Percentiles rank a stretch among this genome's conserved stretches.
These are phyloP conservation scores for Omphaloscelis lunosa DNA, from an alignment of 2,888 invertebrate species.

Conservation along the genomic window DNA sequence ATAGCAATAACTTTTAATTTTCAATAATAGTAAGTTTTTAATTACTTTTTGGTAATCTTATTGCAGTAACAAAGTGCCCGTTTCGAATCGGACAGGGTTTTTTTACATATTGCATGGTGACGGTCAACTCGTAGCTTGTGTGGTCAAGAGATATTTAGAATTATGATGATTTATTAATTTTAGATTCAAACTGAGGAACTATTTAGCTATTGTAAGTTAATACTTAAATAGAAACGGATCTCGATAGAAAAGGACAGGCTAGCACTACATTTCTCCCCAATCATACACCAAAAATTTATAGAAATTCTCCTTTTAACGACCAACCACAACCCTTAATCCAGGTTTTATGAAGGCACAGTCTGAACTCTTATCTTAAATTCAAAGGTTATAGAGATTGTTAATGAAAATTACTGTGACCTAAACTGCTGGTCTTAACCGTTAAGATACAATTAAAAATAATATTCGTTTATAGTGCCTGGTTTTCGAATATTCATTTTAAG, in stretches of 20 bases:
- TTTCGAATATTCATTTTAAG: conserved; percentile 5
- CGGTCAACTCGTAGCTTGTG: not conserved
- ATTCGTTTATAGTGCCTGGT: conserved; percentile 17
- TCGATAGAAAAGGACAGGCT: no score
- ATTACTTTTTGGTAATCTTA: no score
- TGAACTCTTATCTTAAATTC: conserved; percentile 39
- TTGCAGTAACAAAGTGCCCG: no score
- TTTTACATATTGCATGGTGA: no score
- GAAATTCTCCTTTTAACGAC: conserved; percentile 17
- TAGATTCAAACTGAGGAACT: not conserved
- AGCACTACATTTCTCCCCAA: not conserved
- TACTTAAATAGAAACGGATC: not conserved
- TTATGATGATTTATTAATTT: not conserved
- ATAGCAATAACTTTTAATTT: no score
- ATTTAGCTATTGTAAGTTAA: not conserved
- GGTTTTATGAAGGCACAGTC: conserved; percentile 21
- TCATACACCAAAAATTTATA: not conserved
- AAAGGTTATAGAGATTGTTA: conserved; percentile 21
- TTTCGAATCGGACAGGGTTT: no score
- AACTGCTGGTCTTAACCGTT: conserved; percentile 19
- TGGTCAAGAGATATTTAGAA: not conserved
- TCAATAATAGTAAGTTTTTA: no score
- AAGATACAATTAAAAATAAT: conserved; percentile 30
- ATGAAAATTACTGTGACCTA: conserved; percentile 23
- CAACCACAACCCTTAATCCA: conserved; percentile 11